A percentile compares a stretch with the other conserved stretches of the same genome.
Evolutionary conservation across 2,113 vertebrate species (phyloP).

Genomic region (Eonycteris spelaea): DNA sequence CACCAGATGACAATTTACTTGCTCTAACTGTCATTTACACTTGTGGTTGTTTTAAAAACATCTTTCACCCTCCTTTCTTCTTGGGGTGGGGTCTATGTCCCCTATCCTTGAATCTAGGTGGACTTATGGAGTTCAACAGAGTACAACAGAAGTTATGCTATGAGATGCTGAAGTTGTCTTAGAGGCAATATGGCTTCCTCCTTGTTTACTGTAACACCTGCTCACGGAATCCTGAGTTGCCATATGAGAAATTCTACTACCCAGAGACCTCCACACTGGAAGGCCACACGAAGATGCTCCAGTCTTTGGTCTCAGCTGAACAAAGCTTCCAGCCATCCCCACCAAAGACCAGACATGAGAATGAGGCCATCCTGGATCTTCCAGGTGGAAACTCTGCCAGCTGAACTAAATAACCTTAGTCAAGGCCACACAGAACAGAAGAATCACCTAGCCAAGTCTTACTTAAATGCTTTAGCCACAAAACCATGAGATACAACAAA

Average conservation of each 20-base stretch:
- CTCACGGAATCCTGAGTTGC: not conserved
- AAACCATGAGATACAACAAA: not conserved
- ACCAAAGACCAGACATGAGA: not conserved
- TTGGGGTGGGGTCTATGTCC: not conserved
- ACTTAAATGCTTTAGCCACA: not conserved
- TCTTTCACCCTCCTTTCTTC: not conserved
- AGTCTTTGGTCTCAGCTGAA: not conserved
- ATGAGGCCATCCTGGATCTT: not conserved
- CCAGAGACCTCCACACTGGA: not conserved
- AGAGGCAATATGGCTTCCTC: not conserved
- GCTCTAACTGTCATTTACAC: not conserved
- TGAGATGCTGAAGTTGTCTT: not conserved
- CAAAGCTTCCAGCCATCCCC: not conserved
- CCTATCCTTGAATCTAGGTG: not conserved
- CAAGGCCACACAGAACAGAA: not conserved
- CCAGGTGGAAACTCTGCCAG: not conserved
- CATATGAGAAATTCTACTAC: not conserved
- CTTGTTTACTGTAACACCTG: not conserved
- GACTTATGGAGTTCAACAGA: not conserved
- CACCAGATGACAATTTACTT: not conserved
- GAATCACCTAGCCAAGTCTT: not conserved
- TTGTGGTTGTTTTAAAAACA: not conserved
- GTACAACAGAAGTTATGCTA: not conserved
- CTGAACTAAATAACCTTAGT: not conserved
- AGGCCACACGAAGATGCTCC: not conserved